phyloP scores from a whole-genome alignment of 2,797 vertebrate genomes.

The Propithecus deckenii region DNA sequence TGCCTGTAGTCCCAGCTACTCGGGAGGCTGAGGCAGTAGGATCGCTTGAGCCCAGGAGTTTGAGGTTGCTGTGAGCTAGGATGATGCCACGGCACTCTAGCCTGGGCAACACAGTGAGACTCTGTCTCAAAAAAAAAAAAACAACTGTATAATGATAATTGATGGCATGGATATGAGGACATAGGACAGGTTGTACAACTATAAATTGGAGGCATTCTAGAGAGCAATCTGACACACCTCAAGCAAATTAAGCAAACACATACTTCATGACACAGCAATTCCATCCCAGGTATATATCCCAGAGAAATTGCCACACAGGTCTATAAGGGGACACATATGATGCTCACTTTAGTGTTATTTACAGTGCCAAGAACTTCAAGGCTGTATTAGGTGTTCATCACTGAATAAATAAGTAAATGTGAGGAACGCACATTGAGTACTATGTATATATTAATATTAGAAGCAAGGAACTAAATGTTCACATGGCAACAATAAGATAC shows the following conservation, averaged over 20 bases:
- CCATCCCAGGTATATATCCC: neutral
- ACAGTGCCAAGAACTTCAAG: neutral
- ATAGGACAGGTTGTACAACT: neutral
- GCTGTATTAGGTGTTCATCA: neutral
- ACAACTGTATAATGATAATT: neutral
- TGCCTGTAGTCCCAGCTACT: neutral
- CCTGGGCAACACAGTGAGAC: too few species aligned
- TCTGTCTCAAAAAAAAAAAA: too few species aligned
- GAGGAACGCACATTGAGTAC: neutral
- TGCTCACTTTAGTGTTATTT: neutral
- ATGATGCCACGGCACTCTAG: too few species aligned
- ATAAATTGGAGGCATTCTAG: neutral
- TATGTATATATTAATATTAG: neutral
- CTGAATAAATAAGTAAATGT: neutral
- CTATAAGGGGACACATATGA: neutral
- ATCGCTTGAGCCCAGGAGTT: too few species aligned
- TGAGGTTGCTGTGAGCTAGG: too few species aligned
- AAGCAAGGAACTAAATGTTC: conserved; percentile 11
- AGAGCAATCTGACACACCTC: neutral
- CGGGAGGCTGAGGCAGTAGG: too few species aligned
- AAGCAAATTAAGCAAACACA: neutral
- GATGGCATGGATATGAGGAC: neutral
- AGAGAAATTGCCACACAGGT: neutral
- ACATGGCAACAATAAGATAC: neutral
- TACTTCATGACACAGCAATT: neutral